phyloP scores from a whole-genome alignment of 2,797 vertebrate genomes.

The Manis crassicaudata region DNA sequence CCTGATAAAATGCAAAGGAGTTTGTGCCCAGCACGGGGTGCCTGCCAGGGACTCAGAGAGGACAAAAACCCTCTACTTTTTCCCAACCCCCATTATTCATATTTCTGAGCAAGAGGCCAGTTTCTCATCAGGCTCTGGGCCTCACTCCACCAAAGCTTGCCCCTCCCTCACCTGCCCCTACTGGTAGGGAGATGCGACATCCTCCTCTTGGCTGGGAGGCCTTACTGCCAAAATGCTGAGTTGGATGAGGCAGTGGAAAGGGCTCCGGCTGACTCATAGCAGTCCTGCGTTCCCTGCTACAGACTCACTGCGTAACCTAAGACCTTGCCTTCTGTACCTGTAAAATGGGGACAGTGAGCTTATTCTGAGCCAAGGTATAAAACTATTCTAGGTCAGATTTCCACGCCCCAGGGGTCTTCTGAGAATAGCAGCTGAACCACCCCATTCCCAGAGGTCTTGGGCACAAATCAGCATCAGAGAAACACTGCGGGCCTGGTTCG shows the following conservation, averaged over 20 bases:
- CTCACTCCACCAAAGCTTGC: background rate
- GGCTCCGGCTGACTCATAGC: background rate
- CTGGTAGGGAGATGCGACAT: background rate
- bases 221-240: background rate
- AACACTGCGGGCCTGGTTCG: fast-evolving
- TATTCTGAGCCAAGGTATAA: background rate
- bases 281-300: background rate
- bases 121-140: background rate
- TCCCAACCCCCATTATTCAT: background rate
- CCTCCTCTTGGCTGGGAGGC: background rate
- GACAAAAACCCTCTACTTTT: background rate
- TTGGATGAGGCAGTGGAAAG: background rate
- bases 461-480: background rate
- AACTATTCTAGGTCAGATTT: background rate
- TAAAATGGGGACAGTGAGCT: background rate
- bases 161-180: background rate
- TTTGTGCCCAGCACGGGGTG: background rate
- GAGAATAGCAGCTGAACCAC: conserved; percentile 17
- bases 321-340: conserved; percentile 15
- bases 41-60: background rate
- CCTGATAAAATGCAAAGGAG: background rate
- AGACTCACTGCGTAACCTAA: background rate
- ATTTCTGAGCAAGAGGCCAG: background rate
- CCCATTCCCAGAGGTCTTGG: background rate
- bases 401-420: background rate